Evolutionary conservation across 2,888 invertebrate genomes (phyloP), one percentile per base, ranked within the genome.

Genomic region (Eudasyphora cyanicolor): DNA sequence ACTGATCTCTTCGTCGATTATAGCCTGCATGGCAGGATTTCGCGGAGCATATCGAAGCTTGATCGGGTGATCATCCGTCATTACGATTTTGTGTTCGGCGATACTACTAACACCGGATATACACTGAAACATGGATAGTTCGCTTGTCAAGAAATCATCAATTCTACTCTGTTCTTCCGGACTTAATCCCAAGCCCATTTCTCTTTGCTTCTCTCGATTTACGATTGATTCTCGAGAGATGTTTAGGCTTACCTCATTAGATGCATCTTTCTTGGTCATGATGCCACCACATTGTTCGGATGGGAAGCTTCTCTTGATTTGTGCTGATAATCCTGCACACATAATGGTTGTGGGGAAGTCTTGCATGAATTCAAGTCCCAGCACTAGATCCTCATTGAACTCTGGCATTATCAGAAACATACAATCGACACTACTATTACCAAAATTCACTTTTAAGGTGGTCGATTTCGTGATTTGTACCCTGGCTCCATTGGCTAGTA

Each of bases 41-140:
- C 57, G 35, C 0, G 79, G 81, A 14, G 57, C 74, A 38, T 84
- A 82, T 8, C 80, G 10, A n/a, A 81, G 82, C 17, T 83, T 85
- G 14, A 85, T 67, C 1, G 79, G 82, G n/a, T 35, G 45, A 10
- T 79, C 70, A 38, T 80, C 76, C n/a, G 29, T 19, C 77, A 79
- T 77, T 2, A 35, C 7, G 3, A 71, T 49, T 35, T 51, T 17
- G 2, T 49, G 70, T 1, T 12, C 14, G 2, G 27, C 51, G 17
- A 29, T 32, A 12, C 29, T 54, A 4, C 29, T 17, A 1, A 32
- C 17, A 8, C 32, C 51, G 2, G 8, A 3, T 6, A 71, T 54
- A 1, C 35, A 2, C n/a, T 19, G 17, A n/a, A 60, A 60, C 3
- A 29, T 27, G 0, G 27, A 2, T 17, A 60, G n/a, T 8, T 60